Conservation (phyloP, 2,797 vertebrate genomes). For the Echeneis naucrates region DNA sequence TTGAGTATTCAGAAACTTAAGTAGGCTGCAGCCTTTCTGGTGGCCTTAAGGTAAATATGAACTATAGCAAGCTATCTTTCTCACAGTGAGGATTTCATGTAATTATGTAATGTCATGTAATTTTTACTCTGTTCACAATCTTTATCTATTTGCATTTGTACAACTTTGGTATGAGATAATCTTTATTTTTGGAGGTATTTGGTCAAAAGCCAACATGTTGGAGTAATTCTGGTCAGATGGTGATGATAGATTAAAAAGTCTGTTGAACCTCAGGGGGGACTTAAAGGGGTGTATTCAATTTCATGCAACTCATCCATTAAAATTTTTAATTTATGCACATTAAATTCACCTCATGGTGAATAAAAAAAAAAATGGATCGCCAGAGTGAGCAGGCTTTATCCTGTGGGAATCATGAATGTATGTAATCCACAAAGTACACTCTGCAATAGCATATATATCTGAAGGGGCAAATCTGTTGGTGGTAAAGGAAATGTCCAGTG, state of each 20-base stretch:
- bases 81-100: neutral
- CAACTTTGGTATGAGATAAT: neutral
- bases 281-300: neutral
- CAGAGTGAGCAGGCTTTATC: neutral
- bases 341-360: neutral
- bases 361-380: neutral
- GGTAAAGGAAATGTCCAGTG: neutral
- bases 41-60: neutral
- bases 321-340: neutral
- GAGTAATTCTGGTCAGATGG: neutral
- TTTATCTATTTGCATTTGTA: neutral
- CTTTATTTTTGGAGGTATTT: neutral
- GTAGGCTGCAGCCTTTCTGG: neutral
- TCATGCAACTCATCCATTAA: neutral
- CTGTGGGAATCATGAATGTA: neutral
- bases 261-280: too few relatives aligned
- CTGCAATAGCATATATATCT: neutral
- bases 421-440: neutral
- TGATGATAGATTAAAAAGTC: too few relatives aligned
- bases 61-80: neutral
- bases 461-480: neutral
- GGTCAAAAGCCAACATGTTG: neutral
- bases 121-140: neutral
- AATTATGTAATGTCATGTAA: too few relatives aligned
- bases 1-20: conserved; percentile 9